Base-by-base conservation (phyloP, 2,113 vertebrate species). In the Orthochromis indermauri region DNA sequence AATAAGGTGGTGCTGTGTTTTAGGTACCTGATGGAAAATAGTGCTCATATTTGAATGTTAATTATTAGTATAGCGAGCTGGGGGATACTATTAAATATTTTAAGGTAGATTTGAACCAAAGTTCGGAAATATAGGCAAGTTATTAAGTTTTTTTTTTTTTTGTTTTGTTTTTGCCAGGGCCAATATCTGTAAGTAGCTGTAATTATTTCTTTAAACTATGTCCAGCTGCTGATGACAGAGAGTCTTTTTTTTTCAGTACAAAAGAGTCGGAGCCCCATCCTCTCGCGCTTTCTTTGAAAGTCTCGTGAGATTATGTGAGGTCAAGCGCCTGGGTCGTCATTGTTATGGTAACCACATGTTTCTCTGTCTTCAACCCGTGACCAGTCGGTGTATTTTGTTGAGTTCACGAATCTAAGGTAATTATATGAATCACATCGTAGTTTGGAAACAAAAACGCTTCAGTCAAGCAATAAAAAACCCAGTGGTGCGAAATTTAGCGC, bases 401-500 rank as follows among this genome's bases (percentile, higher is more conserved):
- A 3, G 55, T 76, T 12, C 3, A 21, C 85, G n/a, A 12, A 47
- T 33, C 40, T 19, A 57, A 93, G 88, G 89, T 93, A 82, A 90
- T 3, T 57, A 13, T 45, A 49, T 24, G 40, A 33, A 7, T 5
- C 10, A 16, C 1, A 7, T 80, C 17, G 24, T 4, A 21, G 1
- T 3, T 31, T 35, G n/a, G 2, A 8, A 63, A 12, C 8, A 68
- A 8, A 5, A 80, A 4, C 9, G 5, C n/a, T 61, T 66, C 4
- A 31, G 57, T 53, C 49, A 53, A 1, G 11, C 1, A 12, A 10
- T 24, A 45, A 73, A 73, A 24, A 45, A n/a, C 0, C 1, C 1
- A 26, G 61, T 3, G 17, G 61, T 35, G 61, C 10, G 31, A 66
- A 66, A 66, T 66, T 35, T 66, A 7, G 28, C 31, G 17, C 31